Evolutionary conservation across 92 coral and sea anemone genomes (phyloP).

Genomic region (Palythoa grandiflora): DNA sequence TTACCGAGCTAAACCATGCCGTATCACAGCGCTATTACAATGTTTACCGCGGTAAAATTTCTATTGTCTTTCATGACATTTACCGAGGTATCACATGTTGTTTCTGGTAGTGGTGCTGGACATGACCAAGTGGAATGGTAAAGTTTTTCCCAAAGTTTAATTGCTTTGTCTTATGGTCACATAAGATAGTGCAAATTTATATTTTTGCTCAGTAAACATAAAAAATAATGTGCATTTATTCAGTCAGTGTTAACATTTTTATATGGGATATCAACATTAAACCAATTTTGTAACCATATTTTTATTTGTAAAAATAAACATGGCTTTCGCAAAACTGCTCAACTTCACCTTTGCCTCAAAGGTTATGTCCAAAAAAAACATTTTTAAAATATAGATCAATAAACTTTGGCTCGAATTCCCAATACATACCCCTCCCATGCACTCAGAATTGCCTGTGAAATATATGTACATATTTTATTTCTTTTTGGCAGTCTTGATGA

Average conservation of each 20-base stretch:
- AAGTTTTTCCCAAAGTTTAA: slow-evolving; percentile 20
- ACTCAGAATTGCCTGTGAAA: slow-evolving; percentile 30
- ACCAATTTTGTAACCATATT: slow-evolving; percentile 2
- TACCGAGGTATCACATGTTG: no score
- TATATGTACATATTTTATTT: slow-evolving; percentile 28
- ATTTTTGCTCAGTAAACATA: slow-evolving; percentile 28
- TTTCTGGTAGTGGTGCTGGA: slow-evolving; percentile 35
- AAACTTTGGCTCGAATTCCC: slow-evolving; percentile 33
- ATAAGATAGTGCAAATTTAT: slow-evolving; percentile 28
- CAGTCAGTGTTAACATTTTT: slow-evolving; percentile 29
- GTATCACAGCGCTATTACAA: no score
- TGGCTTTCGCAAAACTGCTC: slow-evolving; percentile 30
- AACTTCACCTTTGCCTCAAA: slow-evolving; percentile 23
- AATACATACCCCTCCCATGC: slow-evolving; percentile 23
- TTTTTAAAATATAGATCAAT: slow-evolving; percentile 21
- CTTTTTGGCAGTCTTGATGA: slow-evolving; percentile 58
- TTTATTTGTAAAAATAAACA: slow-evolving; percentile 30
- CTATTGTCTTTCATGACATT: no score
- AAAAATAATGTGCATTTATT: slow-evolving; percentile 28
- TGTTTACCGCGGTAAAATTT: no score
- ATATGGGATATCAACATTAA: slow-evolving; percentile 29
- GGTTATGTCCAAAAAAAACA: slow-evolving; percentile 26
- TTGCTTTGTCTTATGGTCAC: slow-evolving; percentile 16
- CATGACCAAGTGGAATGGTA: slow-evolving; percentile 27
- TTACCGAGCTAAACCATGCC: no score